A percentile compares a stretch with the other conserved stretches of the same genome.
Conservation (phyloP, 2,888 invertebrate species). For the Napeogenes inachia region DNA sequence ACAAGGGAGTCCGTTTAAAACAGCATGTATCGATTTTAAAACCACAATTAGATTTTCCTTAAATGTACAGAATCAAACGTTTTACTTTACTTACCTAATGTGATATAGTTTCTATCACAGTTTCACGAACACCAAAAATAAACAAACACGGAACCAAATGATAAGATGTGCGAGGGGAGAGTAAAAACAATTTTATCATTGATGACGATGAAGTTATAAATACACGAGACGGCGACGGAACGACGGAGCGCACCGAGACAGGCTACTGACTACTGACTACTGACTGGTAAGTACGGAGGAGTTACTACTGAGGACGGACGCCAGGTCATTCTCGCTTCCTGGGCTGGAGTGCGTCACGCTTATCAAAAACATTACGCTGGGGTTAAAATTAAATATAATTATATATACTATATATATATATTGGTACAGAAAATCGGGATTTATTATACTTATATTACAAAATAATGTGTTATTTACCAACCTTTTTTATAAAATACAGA, state of each 20-base stretch:
- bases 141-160: conserved; percentile 6
- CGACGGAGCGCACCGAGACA: conserved; percentile 59
- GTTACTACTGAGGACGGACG: conserved; percentile 55
- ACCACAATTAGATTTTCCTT: conserved; percentile 18
- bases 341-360: conserved; percentile 62
- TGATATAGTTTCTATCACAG: neutral
- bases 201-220: conserved; percentile 67
- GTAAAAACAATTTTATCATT: conserved; percentile 54
- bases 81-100: neutral
- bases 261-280: conserved; percentile 29
- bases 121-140: neutral
- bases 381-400: no score
- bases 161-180: conserved; percentile 23
- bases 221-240: conserved; percentile 65
- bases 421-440: no score
- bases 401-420: no score
- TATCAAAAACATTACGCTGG: conserved; percentile 50
- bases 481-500: no score
- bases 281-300: conserved; percentile 24
- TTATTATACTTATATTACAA: no score
- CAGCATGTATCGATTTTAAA: conserved; percentile 5
- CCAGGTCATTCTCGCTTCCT: conserved; percentile 50
- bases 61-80: conserved; percentile 4
- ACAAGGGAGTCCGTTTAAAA: conserved; percentile 10
- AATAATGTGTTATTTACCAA: no score